Evolutionary conservation across 2,888 invertebrate species (phyloP).

Genomic region (Zaprionus lineosus): DNA sequence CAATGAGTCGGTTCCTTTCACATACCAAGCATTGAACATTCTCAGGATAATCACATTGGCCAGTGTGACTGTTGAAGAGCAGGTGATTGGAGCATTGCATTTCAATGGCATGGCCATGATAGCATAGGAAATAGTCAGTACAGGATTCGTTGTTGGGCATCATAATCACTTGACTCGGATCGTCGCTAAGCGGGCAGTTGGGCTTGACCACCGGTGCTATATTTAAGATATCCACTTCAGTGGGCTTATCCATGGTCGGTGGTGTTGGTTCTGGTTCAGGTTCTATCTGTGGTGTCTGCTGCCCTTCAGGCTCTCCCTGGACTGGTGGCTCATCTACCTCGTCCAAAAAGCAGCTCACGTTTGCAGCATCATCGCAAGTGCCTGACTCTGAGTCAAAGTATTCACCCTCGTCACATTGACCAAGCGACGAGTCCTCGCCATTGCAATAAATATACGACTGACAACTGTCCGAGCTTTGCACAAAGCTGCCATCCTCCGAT

Average conservation of each 20-base stretch:
- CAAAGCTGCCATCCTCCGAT: conserved; percentile 53
- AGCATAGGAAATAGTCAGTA: conserved; percentile 80
- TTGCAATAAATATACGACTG: conserved; percentile 78
- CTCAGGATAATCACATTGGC: conserved; percentile 79
- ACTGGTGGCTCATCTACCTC: conserved; percentile 47
- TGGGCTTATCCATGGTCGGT: conserved; percentile 37
- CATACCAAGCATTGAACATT: conserved; percentile 72
- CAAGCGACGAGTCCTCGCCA: conserved; percentile 68
- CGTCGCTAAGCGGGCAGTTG: conserved; percentile 68
- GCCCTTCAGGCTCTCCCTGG: conserved; percentile 27
- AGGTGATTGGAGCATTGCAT: conserved; percentile 80
- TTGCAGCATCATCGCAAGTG: conserved; percentile 63
- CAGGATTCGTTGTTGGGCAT: conserved; percentile 74
- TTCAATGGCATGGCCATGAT: conserved; percentile 75
- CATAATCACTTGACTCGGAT: conserved; percentile 76
- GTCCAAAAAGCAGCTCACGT: conserved; percentile 73
- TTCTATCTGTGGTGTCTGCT: conserved; percentile 17
- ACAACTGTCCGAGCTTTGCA: conserved; percentile 70
- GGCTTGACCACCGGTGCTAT: conserved; percentile 64
- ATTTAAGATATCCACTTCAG: conserved; percentile 50
- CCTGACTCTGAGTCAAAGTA: conserved; percentile 71
- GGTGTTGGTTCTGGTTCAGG: conserved; percentile 35
- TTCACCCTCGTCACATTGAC: conserved; percentile 69
- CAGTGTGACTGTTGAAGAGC: conserved; percentile 74
- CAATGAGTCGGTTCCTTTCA: too few relatives aligned